Percentiles rank a stretch among this genome's conserved stretches.
Conservation (phyloP, 2,888 invertebrate species). For the Yponomeuta sedellus region DNA sequence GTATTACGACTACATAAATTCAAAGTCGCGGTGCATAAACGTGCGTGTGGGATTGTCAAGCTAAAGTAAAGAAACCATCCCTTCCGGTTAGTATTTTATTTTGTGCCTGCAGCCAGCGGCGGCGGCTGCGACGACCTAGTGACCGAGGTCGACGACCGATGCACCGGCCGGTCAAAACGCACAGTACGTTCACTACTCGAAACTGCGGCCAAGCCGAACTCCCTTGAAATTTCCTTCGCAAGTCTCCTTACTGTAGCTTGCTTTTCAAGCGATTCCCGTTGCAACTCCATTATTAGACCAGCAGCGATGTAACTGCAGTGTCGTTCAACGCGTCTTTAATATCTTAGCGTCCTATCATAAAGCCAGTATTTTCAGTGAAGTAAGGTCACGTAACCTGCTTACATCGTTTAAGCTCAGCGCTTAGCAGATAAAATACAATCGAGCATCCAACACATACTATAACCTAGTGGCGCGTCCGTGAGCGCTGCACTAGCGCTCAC, state of each 20-base stretch:
- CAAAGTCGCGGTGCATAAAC: neutral
- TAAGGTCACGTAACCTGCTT: neutral
- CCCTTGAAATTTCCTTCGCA: neutral
- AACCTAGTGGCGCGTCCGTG: neutral
- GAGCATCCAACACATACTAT: neutral
- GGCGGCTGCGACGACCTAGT: conserved; percentile 59
- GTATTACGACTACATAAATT: neutral
- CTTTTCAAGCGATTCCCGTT: neutral
- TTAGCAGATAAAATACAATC: neutral
- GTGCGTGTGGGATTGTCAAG: neutral
- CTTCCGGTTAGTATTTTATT: neutral
- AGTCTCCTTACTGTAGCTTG: neutral
- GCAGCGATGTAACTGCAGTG: neutral
- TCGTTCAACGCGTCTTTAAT: neutral
- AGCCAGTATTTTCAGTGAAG: neutral
- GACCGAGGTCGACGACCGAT: conserved; percentile 65
- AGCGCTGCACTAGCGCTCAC: neutral
- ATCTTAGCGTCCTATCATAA: neutral
- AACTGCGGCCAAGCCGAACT: neutral
- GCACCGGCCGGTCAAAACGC: conserved; percentile 32
- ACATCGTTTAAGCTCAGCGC: neutral
- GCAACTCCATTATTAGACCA: neutral
- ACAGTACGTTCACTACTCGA: neutral
- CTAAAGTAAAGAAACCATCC: neutral
- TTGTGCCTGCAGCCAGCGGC: conserved; percentile 26